These are phyloP conservation scores for Eilema depressum DNA, from an alignment of 2,888 invertebrate species.

Conservation along the genomic window DNA sequence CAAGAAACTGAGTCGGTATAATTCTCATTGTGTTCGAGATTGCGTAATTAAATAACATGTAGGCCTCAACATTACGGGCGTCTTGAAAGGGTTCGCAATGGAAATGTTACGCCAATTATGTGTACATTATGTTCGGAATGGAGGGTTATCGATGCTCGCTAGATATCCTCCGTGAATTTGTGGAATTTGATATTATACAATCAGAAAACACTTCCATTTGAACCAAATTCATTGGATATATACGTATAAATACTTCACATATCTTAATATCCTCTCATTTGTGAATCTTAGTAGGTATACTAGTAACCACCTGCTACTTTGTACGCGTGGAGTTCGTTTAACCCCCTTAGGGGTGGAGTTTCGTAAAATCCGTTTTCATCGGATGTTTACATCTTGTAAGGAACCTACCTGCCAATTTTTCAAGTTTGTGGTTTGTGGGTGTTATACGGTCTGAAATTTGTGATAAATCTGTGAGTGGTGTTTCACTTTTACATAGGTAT, in stretches of 20 bases:
- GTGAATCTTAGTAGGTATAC: too few relatives aligned
- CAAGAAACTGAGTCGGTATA: conserved; percentile 76
- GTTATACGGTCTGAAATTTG: too few relatives aligned
- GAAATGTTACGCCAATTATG: conserved; percentile 87
- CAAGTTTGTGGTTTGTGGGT: too few relatives aligned
- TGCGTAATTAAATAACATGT: conserved; percentile 87
- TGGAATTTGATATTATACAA: conserved; percentile 50
- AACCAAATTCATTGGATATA: background rate
- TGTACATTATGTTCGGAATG: conserved; percentile 84
- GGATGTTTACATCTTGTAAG: too few relatives aligned
- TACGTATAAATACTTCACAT: background rate
- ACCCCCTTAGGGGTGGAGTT: too few relatives aligned
- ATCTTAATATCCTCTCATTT: background rate
- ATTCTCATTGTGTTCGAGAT: conserved; percentile 84
- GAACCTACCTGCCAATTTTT: too few relatives aligned
- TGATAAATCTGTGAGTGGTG: too few relatives aligned
- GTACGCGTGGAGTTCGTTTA: too few relatives aligned
- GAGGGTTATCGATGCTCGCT: conserved; percentile 80
- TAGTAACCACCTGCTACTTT: too few relatives aligned
- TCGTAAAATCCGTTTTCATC: too few relatives aligned
- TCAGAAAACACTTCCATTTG: conserved; percentile 25
- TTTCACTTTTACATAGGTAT: too few relatives aligned
- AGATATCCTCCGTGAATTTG: conserved; percentile 46
- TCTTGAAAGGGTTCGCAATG: conserved; percentile 85
- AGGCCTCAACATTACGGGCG: conserved; percentile 82